phyloP scores from a whole-genome alignment of 2,888 invertebrate genomes.

The Drosophila monieri region DNA sequence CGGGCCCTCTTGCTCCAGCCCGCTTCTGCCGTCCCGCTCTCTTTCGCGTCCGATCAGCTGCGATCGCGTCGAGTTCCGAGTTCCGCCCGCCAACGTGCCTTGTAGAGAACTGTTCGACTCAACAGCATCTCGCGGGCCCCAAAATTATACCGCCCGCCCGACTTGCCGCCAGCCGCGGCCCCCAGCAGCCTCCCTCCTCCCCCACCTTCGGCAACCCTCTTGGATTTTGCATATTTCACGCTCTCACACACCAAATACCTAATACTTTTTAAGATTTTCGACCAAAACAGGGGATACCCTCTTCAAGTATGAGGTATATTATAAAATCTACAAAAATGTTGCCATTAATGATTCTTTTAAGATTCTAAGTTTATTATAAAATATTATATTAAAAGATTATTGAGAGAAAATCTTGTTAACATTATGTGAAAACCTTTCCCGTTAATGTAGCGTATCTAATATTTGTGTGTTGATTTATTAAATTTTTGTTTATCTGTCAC shows the following conservation, averaged over 20 bases:
- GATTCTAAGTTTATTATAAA: too few relatives aligned
- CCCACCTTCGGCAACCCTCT: neutral
- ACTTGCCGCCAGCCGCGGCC: neutral
- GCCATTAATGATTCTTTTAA: too few relatives aligned
- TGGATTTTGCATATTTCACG: slow-evolving; percentile 62
- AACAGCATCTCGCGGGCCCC: slow-evolving; percentile 26
- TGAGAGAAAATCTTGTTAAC: too few relatives aligned
- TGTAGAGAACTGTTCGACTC: slow-evolving; percentile 64
- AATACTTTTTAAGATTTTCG: neutral
- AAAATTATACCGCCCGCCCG: slow-evolving; percentile 9
- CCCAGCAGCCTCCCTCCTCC: neutral
- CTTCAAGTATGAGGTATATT: too few relatives aligned
- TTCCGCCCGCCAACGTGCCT: slow-evolving; percentile 66
- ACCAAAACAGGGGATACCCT: slow-evolving; percentile 9
- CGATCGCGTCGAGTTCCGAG: slow-evolving; percentile 34
- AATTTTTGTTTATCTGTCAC: slow-evolving; percentile 38
- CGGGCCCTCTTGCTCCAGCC: slow-evolving; percentile 13
- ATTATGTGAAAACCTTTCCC: too few relatives aligned
- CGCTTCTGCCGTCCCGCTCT: slow-evolving; percentile 26
- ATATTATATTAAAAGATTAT: too few relatives aligned
- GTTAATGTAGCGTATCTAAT: neutral
- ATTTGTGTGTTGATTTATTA: slow-evolving; percentile 6
- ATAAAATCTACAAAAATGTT: too few relatives aligned
- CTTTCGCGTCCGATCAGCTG: slow-evolving; percentile 36
- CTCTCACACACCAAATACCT: slow-evolving; percentile 44